These are phyloP conservation scores for Junco hyemalis DNA, from an alignment of 2,113 vertebrate species.

Conservation along the genomic window DNA sequence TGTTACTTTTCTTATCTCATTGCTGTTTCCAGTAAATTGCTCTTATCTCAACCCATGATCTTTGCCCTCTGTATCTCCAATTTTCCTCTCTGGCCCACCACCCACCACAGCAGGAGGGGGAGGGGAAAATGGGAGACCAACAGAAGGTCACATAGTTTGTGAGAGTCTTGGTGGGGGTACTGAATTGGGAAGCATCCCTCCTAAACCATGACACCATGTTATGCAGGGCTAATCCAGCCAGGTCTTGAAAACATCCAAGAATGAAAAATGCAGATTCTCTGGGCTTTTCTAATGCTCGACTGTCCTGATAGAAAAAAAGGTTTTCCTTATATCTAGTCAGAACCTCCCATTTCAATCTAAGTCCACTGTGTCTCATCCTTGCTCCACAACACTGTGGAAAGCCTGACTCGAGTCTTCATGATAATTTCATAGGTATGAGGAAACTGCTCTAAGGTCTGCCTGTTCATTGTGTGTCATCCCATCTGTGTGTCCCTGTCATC, in stretches of 20 bases:
- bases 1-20: not conserved
- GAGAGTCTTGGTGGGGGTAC: not conserved
- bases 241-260: not conserved
- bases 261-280: not conserved
- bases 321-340: not conserved
- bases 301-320: not conserved
- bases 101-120: not conserved
- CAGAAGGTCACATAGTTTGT: not conserved
- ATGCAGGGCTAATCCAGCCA: not conserved
- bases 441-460: not conserved
- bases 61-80: not conserved
- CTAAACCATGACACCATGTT: not conserved
- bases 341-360: not conserved
- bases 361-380: not conserved
- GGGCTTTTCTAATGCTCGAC: not conserved
- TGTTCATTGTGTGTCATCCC: not conserved
- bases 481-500: not conserved
- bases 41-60: not conserved
- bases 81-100: not conserved
- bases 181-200: not conserved
- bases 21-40: not conserved
- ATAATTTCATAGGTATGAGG: not conserved
- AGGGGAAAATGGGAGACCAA: not conserved
- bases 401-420: not conserved
- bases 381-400: not conserved